Percentiles rank a stretch among this genome's conserved stretches.
phyloP scores from a whole-genome alignment of 2,888 invertebrate species.

The Fragum sueziense region DNA sequence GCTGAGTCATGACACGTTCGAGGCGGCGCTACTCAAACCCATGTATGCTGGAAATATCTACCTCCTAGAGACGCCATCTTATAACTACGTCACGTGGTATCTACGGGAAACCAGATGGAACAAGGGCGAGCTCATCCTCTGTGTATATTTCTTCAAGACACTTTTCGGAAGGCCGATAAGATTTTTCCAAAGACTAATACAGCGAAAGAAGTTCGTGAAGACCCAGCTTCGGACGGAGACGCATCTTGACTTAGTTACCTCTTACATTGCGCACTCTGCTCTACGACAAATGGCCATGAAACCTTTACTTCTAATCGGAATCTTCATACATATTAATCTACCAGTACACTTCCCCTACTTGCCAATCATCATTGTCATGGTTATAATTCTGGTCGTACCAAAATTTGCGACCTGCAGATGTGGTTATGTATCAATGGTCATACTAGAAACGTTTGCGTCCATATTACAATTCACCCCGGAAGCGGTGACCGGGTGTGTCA shows the following conservation, averaged over 20 bases:
- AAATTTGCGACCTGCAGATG: slow-evolving; percentile 72
- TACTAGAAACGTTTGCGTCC: slow-evolving; percentile 73
- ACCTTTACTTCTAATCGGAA: slow-evolving; percentile 68
- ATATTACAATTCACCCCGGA: slow-evolving; percentile 77
- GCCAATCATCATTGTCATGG: slow-evolving; percentile 71
- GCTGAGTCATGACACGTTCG: slow-evolving; percentile 77
- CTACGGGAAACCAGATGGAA: slow-evolving; percentile 76
- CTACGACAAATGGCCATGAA: slow-evolving; percentile 76
- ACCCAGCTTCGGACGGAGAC: slow-evolving; percentile 73
- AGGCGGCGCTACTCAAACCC: slow-evolving; percentile 72
- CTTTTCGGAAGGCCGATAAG: slow-evolving; percentile 69
- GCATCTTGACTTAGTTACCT: slow-evolving; percentile 70
- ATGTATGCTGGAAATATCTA: slow-evolving; percentile 69
- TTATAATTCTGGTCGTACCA: slow-evolving; percentile 71
- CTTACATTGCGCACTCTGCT: slow-evolving; percentile 74
- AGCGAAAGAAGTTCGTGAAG: slow-evolving; percentile 66
- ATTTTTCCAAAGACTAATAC: slow-evolving; percentile 67
- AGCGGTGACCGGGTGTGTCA: slow-evolving; percentile 73
- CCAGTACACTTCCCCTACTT: slow-evolving; percentile 64
- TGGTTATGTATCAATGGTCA: slow-evolving; percentile 66
- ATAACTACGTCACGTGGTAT: slow-evolving; percentile 76
- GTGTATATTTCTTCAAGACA: slow-evolving; percentile 74
- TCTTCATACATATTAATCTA: slow-evolving; percentile 69
- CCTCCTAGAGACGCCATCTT: slow-evolving; percentile 72
- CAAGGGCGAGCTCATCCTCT: slow-evolving; percentile 72